Evolutionary conservation across 2,888 invertebrate species (phyloP).

Genomic region (Periphyllus acericola): DNA sequence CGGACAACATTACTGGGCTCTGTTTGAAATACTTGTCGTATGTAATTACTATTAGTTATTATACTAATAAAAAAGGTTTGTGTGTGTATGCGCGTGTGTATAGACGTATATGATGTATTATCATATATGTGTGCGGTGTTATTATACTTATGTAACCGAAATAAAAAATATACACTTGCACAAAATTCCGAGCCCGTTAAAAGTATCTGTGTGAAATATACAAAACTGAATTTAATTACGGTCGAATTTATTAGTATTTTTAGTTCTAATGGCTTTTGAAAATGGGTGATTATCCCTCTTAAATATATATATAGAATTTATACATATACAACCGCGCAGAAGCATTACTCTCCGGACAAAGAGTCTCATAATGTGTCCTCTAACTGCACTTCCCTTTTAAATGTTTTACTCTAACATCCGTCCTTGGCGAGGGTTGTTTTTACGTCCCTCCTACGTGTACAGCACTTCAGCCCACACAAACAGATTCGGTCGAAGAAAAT

Average conservation of each 20-base stretch:
- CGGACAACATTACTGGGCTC: not conserved
- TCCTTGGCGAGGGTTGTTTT: constrained; percentile 38
- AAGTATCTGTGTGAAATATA: not conserved
- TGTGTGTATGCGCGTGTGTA: not conserved
- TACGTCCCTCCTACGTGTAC: not conserved
- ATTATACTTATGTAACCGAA: not conserved
- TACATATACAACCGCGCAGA: not conserved
- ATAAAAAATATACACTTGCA: not conserved
- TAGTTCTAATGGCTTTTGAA: constrained; percentile 42
- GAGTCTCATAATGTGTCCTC: constrained; percentile 37
- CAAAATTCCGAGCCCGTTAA: not conserved
- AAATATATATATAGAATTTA: not conserved
- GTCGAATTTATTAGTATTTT: constrained; percentile 37
- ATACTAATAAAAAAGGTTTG: not conserved
- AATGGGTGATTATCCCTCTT: constrained; percentile 19
- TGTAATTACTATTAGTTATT: not conserved
- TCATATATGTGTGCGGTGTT: not conserved
- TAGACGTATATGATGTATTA: not conserved
- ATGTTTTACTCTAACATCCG: constrained; percentile 37
- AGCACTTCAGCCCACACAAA: not conserved
- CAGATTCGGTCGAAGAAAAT: constrained; percentile 18
- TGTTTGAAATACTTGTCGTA: not conserved
- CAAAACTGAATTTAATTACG: constrained; percentile 18
- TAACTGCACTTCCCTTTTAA: constrained; percentile 44
- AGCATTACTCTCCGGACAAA: constrained; percentile 5